A percentile compares a stretch with the other conserved stretches of the same genome.
phyloP scores from a whole-genome alignment of 2,888 invertebrate species.

The Thumatha senex region DNA sequence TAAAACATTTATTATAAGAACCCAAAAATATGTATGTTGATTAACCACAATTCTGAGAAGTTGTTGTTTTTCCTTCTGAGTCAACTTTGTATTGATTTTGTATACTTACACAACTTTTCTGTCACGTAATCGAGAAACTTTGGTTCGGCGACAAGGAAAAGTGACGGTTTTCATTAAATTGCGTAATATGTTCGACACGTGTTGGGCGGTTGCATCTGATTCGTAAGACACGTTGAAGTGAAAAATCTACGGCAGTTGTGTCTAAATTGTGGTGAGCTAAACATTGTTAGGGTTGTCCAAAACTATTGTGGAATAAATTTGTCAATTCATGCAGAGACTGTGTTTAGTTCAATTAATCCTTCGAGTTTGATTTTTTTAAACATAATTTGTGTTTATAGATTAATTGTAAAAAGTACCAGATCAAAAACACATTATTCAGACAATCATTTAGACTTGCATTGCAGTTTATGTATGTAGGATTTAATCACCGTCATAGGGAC shows the following conservation, averaged over 20 bases:
- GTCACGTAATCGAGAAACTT: conserved; percentile 45
- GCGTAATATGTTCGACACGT: conserved; percentile 40
- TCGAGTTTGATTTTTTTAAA: too few species aligned
- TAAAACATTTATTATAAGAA: conserved; percentile 46
- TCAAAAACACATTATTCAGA: too few species aligned
- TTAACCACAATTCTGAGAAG: conserved; percentile 50
- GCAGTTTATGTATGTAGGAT: background rate
- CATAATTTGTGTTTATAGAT: too few species aligned
- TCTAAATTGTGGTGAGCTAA: conserved; percentile 23
- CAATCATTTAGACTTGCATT: background rate
- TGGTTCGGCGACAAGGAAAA: conserved; percentile 48
- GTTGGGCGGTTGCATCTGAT: conserved; percentile 23
- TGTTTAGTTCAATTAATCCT: too few species aligned
- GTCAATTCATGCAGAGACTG: too few species aligned
- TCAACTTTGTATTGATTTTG: conserved; percentile 37
- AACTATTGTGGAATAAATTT: background rate
- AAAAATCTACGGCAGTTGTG: conserved; percentile 29
- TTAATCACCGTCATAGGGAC: too few species aligned
- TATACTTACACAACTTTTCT: conserved; percentile 52
- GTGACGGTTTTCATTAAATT: conserved; percentile 49
- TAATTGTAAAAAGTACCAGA: too few species aligned
- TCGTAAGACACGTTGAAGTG: conserved; percentile 29
- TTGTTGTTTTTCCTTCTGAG: conserved; percentile 49
- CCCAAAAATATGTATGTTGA: conserved; percentile 23
- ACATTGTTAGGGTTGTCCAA: conserved; percentile 17